Evolutionary conservation across 2,797 vertebrate genomes (phyloP), one percentile per base, ranked within the genome.

Genomic region (Psittacula echo): DNA sequence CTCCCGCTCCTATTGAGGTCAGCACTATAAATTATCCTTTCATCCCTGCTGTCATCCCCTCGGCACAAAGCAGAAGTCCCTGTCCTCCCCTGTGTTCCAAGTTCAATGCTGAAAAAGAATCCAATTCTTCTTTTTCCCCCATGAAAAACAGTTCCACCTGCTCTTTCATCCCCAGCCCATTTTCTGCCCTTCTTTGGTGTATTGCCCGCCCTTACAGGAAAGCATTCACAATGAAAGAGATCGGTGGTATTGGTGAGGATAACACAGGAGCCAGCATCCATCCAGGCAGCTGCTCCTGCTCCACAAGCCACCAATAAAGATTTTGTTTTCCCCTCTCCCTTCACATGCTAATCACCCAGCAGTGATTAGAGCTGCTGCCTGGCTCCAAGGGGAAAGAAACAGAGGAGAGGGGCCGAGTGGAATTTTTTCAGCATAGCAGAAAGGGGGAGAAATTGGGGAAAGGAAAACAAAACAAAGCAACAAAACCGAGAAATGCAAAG

Each of bases 1-100:
- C 81, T 94, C 86, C 51, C 0, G 0, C 77, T 92, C 84, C 60
- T 80, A 62, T 70, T 20, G 77, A 96, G 67, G 75, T 65, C 37
- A 30, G 45, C 32, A 10, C 87, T 24, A 97, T 97, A 97, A 97
- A 96, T 97, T 97, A 89, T 80, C 94, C 94, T 97, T 98, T 97
- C 97, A 96, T 92, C 85, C 56, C 30, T 45, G 47, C 91, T 85
- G 71, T 64, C 37, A 0, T 67, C 82, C 84, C 85, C 92, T 74
- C 53, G 0, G 34, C 73, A 50, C 61, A 75, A 76, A 8, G 2
- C 85, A 64, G 23, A 66, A 80, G 65, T 85, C 91, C 44, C 68
- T 44, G 44, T 73, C 53, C 22, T 64, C 7, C 8, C 0, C 45
- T 1, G 2, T 0, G 0, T 26, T 45, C 62, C 82, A 87, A 92